Evolutionary conservation across 2,888 invertebrate species (phyloP).

Genomic region (Sinohyriopsis cumingii): DNA sequence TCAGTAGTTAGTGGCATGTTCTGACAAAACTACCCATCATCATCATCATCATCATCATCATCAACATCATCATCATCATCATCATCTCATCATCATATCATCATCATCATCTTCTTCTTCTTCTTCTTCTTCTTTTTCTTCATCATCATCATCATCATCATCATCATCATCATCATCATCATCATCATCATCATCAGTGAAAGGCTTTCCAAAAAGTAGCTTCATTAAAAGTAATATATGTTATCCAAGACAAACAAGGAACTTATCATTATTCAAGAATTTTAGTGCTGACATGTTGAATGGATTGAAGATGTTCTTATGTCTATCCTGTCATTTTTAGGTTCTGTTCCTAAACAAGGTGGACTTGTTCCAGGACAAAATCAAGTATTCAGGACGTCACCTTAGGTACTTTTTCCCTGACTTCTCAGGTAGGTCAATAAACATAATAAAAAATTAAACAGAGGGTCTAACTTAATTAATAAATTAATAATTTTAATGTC

Average conservation of each 20-base stretch:
- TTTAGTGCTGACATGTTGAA: too few species aligned
- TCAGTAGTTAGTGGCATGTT: too few species aligned
- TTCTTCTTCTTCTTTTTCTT: too few species aligned
- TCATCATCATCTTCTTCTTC: background rate
- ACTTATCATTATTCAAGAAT: too few species aligned
- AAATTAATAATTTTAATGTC: too few species aligned
- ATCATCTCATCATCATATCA: too few species aligned
- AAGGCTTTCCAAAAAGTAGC: too few species aligned
- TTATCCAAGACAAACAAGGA: too few species aligned
- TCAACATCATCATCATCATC: background rate
- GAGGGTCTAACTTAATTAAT: background rate
- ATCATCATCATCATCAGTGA: background rate
- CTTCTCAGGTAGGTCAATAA: conserved; percentile 68
- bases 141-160: conserved; percentile 3
- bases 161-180: conserved; percentile 3
- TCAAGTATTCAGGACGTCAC: conserved; percentile 78
- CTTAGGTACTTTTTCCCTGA: conserved; percentile 78
- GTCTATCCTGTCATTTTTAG: conserved; percentile 50
- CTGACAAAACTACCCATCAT: too few species aligned
- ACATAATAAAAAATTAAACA: background rate
- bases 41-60: too few species aligned
- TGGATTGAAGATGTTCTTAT: too few species aligned
- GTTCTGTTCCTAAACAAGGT: conserved; percentile 79
- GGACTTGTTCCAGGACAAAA: conserved; percentile 80
- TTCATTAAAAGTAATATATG: too few species aligned